Evolutionary conservation across 2,888 invertebrate species (phyloP), one percentile per base, ranked within the genome.

Genomic region (Saturnia japonica): DNA sequence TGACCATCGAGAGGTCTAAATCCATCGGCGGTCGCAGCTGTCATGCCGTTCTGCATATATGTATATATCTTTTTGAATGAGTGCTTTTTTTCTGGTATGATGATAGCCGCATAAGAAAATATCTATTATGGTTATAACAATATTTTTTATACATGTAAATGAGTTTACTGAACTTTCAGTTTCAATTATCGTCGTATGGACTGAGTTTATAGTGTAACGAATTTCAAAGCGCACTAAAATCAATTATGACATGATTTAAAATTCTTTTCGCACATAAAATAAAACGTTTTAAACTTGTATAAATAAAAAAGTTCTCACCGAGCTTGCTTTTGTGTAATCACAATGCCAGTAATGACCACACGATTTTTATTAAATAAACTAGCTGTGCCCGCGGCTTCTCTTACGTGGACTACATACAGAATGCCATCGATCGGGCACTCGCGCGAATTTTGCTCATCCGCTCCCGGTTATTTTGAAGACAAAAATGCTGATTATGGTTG

Each of bases 261-360:
- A 64, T 64, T 64, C 6, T 40, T 64, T 64, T 64, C 62, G 62
- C 62, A 64, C 19, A 64, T 64, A 64, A 64, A 64, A 64, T 64
- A 34, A 64, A 64, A 64, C 40, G 19, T 64, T 40, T 1, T 16
- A 40, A 34, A n/a, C n/a, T 40, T 19, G 40, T 40, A 64, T 40
- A 40, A 51, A 16, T 19, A 14, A 40, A 64, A 34, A 64, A 64
- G 28, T 34, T 34, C 34, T 34, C 16, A 64, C 62, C 62, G 16
- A 64, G 62, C 62, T 64, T 19, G 62, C 40, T 40, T 64, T 64
- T 64, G 40, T 64, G 62, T 40, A 8, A 64, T 40, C 62, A 40
- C 34, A 64, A 64, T 40, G 62, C 62, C 62, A 34, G 40, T 9
- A 40, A 64, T 64, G 62, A 64, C 62, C 40, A 28, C 40, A 64